phyloP scores from a whole-genome alignment of 2,888 invertebrate genomes.

The Hedychridium roseum region DNA sequence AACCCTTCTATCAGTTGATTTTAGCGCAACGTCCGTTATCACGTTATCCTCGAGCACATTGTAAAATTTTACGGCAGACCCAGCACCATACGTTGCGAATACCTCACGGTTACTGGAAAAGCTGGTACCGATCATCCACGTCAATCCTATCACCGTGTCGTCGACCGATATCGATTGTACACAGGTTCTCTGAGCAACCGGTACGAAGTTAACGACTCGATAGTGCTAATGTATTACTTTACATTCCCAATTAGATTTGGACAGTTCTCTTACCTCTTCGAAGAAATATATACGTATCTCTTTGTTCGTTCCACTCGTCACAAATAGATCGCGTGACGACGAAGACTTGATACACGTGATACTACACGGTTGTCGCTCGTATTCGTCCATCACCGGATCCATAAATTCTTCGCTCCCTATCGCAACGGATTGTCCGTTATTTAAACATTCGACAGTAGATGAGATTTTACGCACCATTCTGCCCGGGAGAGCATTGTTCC shows the following conservation, averaged over 20 bases:
- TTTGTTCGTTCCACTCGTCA: constrained; percentile 53
- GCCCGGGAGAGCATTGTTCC: no score
- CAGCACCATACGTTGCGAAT: constrained; percentile 54
- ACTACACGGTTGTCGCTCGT: constrained; percentile 53
- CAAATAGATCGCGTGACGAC: constrained; percentile 48
- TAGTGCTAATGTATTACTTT: no score
- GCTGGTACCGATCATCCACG: constrained; percentile 54
- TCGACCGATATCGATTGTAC: constrained; percentile 48
- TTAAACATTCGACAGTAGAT: no score
- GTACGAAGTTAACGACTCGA: no score
- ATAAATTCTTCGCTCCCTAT: constrained; percentile 27
- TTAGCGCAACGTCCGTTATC: constrained; percentile 43
- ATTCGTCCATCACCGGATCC: constrained; percentile 57
- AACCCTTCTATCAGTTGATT: constrained; percentile 40
- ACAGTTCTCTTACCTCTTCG: constrained; percentile 44
- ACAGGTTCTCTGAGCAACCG: no score
- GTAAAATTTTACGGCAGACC: constrained; percentile 49
- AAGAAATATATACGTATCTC: constrained; percentile 57
- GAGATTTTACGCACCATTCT: no score
- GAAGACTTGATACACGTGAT: constrained; percentile 54
- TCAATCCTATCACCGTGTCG: constrained; percentile 49
- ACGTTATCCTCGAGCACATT: constrained; percentile 44
- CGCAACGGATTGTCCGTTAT: no score
- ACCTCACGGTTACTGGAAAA: constrained; percentile 49
- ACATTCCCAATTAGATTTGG: background rate